Percentiles rank a stretch among this genome's conserved stretches.
Evolutionary conservation across 1,140 invertebrate genomes (phyloP).

Genomic region (Antheraea pernyi): DNA sequence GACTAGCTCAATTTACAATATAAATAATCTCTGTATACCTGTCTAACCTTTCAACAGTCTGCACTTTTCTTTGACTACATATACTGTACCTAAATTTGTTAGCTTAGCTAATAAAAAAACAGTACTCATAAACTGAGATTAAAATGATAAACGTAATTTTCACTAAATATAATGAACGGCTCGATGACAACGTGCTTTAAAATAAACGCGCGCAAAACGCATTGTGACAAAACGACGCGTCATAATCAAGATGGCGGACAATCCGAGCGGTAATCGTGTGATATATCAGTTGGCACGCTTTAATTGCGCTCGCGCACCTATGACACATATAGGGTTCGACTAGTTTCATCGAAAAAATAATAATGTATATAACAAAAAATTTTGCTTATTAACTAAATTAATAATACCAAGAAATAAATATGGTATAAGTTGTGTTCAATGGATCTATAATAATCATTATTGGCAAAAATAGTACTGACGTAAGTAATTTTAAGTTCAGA

Average conservation of each 20-base stretch:
- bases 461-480: too few relatives aligned
- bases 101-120: neutral
- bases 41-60: too few relatives aligned
- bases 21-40: too few relatives aligned
- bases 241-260: slow-evolving; percentile 27
- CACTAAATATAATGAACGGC: slow-evolving; percentile 2
- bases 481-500: too few relatives aligned
- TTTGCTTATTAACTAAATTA: too few relatives aligned
- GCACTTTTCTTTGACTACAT: too few relatives aligned
- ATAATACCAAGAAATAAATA: too few relatives aligned
- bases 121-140: neutral
- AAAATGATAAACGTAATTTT: neutral
- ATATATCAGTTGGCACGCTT: slow-evolving; percentile 27
- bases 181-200: slow-evolving; percentile 4
- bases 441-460: too few relatives aligned
- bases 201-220: neutral
- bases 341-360: neutral
- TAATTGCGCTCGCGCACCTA: slow-evolving; percentile 33
- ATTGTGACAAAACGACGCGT: neutral
- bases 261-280: slow-evolving; percentile 21
- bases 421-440: too few relatives aligned
- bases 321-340: slow-evolving; percentile 21
- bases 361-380: too few relatives aligned
- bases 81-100: too few relatives aligned
- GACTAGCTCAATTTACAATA: too few relatives aligned